A percentile compares a stretch with the other conserved stretches of the same genome.
Conservation (phyloP, 2,113 vertebrate genomes). For the Daphoenositta chrysoptera region DNA sequence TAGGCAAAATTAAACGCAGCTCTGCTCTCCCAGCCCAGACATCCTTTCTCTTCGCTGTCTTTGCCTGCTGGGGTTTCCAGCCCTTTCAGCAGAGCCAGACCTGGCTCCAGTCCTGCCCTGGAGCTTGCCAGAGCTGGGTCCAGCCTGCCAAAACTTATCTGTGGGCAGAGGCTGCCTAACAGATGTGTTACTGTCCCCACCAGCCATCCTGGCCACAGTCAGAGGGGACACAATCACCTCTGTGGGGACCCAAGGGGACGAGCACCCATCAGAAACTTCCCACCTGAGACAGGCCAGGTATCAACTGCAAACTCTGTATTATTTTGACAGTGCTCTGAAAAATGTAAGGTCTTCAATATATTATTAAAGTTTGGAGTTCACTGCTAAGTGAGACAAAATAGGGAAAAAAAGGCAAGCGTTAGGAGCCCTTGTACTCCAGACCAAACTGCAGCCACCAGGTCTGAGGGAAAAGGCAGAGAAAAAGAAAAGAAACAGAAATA, state of each 20-base stretch:
- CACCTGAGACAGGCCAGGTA: neutral
- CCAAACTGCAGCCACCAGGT: neutral
- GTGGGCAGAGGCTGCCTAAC: neutral
- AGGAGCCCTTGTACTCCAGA: neutral
- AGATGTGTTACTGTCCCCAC: neutral
- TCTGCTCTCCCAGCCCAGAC: neutral
- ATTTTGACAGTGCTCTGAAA: neutral
- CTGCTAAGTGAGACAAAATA: neutral
- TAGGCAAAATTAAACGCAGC: neutral
- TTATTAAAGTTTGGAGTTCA: neutral
- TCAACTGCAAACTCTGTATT: neutral
- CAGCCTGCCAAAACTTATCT: neutral
- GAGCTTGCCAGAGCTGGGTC: neutral
- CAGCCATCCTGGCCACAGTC: neutral
- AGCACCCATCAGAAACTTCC: neutral
- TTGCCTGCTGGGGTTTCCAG: neutral
- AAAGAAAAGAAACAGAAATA: no score
- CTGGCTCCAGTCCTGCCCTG: neutral
- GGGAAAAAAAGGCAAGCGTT: accelerated
- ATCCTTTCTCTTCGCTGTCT: neutral
- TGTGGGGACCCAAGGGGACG: accelerated
- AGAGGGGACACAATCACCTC: neutral
- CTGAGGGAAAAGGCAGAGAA: neutral
- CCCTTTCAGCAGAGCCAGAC: neutral
- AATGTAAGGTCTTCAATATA: neutral